A percentile compares a stretch with the other conserved stretches of the same genome.
Evolutionary conservation across 2,113 vertebrate genomes (phyloP).

Genomic region (Chelonoidis abingdonii): DNA sequence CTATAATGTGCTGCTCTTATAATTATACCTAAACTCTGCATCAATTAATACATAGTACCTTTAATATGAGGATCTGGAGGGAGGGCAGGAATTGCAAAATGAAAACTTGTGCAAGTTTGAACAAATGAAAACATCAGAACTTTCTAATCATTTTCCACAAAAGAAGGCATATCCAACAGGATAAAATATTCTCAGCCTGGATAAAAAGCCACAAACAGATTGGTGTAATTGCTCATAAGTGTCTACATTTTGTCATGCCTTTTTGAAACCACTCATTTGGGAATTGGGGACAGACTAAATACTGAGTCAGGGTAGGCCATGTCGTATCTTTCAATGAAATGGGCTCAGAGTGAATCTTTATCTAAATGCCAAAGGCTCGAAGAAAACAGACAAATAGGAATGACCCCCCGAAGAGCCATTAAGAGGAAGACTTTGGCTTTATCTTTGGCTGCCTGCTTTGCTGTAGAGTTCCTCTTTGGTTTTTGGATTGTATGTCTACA

Average conservation of each 20-base stretch:
- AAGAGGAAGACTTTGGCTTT: background rate
- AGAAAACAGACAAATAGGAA: background rate
- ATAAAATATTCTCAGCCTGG: background rate
- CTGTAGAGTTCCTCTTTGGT: accelerated
- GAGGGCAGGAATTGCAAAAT: background rate
- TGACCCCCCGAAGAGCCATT: background rate
- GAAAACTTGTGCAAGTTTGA: background rate
- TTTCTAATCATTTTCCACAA: background rate
- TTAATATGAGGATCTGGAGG: background rate
- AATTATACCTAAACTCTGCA: background rate
- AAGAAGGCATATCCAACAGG: background rate
- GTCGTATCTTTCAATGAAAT: background rate
- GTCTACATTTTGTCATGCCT: background rate
- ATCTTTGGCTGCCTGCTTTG: background rate
- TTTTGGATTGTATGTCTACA: background rate
- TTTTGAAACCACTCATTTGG: conserved; percentile 8
- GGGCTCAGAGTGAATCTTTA: background rate
- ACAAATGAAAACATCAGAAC: background rate
- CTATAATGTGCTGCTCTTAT: background rate
- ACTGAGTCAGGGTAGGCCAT: accelerated
- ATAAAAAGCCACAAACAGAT: background rate
- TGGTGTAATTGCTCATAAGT: conserved; percentile 31
- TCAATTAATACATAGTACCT: background rate
- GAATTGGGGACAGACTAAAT: background rate
- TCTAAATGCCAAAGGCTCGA: background rate